Conservation (phyloP, 1,140 invertebrate species). For the Leptinotarsa defecta region DNA sequence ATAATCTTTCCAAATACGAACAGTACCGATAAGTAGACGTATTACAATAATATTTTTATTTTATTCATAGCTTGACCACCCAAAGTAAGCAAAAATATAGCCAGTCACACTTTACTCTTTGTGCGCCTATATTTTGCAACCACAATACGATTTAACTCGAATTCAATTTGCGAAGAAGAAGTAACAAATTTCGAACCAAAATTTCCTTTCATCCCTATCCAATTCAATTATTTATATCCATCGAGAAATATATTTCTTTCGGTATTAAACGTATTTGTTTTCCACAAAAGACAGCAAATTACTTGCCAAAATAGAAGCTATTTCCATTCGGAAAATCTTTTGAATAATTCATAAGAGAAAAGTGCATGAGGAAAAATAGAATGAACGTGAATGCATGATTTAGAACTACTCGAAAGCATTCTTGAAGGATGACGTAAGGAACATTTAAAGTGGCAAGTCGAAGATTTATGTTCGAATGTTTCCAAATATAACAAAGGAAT, state of each 20-base stretch:
- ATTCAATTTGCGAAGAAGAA: background rate
- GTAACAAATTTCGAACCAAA: background rate
- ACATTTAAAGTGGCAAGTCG: background rate
- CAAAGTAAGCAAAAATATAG: no score
- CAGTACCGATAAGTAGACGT: no score
- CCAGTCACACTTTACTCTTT: no score
- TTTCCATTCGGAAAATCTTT: slow-evolving; percentile 1
- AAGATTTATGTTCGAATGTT: slow-evolving; percentile 14
- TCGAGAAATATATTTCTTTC: background rate
- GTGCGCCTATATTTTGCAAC: no score
- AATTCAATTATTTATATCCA: background rate
- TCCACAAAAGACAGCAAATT: slow-evolving; percentile 13
- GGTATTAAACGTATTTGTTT: background rate
- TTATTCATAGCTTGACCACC: no score
- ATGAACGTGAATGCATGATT: slow-evolving; percentile 16
- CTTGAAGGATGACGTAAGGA: slow-evolving; percentile 3
- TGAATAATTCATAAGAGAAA: slow-evolving; percentile 9
- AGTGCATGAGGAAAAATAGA: slow-evolving; percentile 12
- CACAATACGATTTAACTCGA: no score
- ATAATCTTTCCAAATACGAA: no score
- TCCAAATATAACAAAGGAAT: background rate
- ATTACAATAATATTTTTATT: no score
- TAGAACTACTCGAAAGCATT: slow-evolving; percentile 10
- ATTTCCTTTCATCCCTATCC: background rate
- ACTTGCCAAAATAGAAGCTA: slow-evolving; percentile 1